phyloP scores from a whole-genome alignment of 2,888 invertebrate species.

The Maniola hyperantus region DNA sequence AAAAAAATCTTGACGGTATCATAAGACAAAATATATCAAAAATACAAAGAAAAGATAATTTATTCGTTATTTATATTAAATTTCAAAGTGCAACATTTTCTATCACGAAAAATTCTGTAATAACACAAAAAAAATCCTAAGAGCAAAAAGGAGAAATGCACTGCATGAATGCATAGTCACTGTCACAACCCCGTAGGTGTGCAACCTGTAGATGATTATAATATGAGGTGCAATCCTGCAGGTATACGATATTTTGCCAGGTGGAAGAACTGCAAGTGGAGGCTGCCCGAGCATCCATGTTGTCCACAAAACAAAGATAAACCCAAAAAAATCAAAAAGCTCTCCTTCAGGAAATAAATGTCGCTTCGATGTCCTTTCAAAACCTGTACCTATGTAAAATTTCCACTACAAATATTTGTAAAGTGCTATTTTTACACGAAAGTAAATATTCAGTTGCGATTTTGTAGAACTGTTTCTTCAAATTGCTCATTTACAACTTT shows the following conservation, averaged over 20 bases:
- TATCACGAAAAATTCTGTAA: slow-evolving; percentile 25
- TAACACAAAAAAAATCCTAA: slow-evolving; percentile 24
- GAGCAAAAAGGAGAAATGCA: slow-evolving; percentile 46
- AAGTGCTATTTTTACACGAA: slow-evolving; percentile 79
- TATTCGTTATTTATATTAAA: slow-evolving; percentile 23
- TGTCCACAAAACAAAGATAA: slow-evolving; percentile 85
- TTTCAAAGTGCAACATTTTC: slow-evolving; percentile 21
- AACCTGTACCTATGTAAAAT: slow-evolving; percentile 73
- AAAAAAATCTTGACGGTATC: slow-evolving; percentile 8
- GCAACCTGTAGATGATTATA: slow-evolving; percentile 80
- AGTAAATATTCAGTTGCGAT: slow-evolving; percentile 62
- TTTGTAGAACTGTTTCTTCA: slow-evolving; percentile 69
- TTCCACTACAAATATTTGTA: slow-evolving; percentile 66
- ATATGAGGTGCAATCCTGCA: slow-evolving; percentile 83
- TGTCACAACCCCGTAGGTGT: slow-evolving; percentile 62
- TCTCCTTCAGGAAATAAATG: slow-evolving; percentile 78
- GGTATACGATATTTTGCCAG: slow-evolving; percentile 93
- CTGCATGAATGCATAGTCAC: slow-evolving; percentile 62
- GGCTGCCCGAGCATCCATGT: slow-evolving; percentile 86
- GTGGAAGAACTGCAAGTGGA: slow-evolving; percentile 92
- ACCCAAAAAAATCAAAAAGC: slow-evolving; percentile 75
- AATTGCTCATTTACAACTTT: slow-evolving; percentile 70
- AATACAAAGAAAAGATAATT: slow-evolving; percentile 26
- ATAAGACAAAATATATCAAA: slow-evolving; percentile 10
- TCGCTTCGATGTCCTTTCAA: slow-evolving; percentile 71